Base-by-base conservation (phyloP, 2,113 vertebrate genomes). In the Coptodon rendalli region DNA sequence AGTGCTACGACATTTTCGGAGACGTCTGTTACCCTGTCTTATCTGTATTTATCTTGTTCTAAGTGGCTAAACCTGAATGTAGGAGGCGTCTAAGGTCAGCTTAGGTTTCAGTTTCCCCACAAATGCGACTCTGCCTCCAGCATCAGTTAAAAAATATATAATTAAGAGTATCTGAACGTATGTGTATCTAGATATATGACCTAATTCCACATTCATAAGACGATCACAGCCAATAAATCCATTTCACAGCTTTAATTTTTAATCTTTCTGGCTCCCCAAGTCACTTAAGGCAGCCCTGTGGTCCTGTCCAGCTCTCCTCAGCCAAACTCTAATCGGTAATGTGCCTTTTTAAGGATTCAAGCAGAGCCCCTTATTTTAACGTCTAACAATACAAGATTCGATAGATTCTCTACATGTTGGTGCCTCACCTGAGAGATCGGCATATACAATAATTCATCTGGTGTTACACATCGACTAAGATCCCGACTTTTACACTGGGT, bases 41-140 rank as follows among this genome's bases (percentile, higher is more conserved):
- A n/a, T n/a, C n/a, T n/a, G n/a, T n/a, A 29, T n/a, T 29, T 45
- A 31, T 27, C n/a, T 79, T 9, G 38, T 43, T 61, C 10, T 4
- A 43, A 80, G 27, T 24, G 36, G 54, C 2, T 5, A 34, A 34
- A 45, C 12, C n/a, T 12, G n/a, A 36, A 38, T 13, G 57, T 13
- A 16, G 19, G 22, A 48, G 13, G 6, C 4, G 40, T 48, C 34
- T 80, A 38, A 27, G 11, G 12, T 83, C 16, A 14, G 11, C 16
- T 19, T 84, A 84, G 38, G 84, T 88, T 90, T 90, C 86, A 19
- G 31, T 86, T 90, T 16, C 85, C 48, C 16, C 31, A 6, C 13
- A 6, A 10, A 13, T 9, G 9, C 2, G 36, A 29, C 6, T 52
- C 36, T 24, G 16, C 22, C 24, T 73, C 13, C 68, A 73, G 22